Percentiles rank a stretch among this genome's conserved stretches.
Evolutionary conservation across 2,888 invertebrate species (phyloP).

Genomic region (Phengaris arion): DNA sequence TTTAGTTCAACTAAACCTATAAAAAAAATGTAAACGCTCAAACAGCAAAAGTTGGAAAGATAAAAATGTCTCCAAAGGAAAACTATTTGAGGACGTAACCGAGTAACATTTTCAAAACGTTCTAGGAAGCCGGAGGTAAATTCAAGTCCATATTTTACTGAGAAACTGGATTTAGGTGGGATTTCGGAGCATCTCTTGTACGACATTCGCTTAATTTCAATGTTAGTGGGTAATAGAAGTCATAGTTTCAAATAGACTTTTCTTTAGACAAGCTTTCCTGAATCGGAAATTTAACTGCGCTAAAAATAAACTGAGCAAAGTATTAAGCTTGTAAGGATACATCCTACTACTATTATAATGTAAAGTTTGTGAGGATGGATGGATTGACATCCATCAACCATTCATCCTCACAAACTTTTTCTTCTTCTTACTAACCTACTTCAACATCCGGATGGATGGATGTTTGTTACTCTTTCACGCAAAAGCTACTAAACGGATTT

Average conservation of each 20-base stretch:
- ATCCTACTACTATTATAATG: too few relatives aligned
- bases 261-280: not conserved
- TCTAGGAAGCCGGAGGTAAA: not conserved
- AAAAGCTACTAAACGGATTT: too few relatives aligned
- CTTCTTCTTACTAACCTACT: too few relatives aligned
- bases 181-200: not conserved
- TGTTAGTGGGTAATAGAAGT: slow-evolving; percentile 7
- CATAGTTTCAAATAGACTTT: not conserved
- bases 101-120: not conserved
- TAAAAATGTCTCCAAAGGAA: not conserved
- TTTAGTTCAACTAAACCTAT: too few relatives aligned
- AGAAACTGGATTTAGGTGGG: not conserved
- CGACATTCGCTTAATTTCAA: not conserved
- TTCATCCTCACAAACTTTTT: too few relatives aligned
- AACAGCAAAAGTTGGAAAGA: not conserved
- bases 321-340: too few relatives aligned
- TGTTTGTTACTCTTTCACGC: too few relatives aligned
- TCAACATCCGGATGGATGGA: too few relatives aligned
- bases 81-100: not conserved
- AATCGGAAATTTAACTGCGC: not conserved
- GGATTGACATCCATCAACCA: too few relatives aligned
- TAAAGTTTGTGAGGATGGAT: too few relatives aligned
- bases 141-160: slow-evolving; percentile 6
- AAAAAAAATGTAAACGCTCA: too few relatives aligned
- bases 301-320: not conserved